Conservation (phyloP, 2,888 invertebrate genomes). For the Drosophila paramelanica region DNA sequence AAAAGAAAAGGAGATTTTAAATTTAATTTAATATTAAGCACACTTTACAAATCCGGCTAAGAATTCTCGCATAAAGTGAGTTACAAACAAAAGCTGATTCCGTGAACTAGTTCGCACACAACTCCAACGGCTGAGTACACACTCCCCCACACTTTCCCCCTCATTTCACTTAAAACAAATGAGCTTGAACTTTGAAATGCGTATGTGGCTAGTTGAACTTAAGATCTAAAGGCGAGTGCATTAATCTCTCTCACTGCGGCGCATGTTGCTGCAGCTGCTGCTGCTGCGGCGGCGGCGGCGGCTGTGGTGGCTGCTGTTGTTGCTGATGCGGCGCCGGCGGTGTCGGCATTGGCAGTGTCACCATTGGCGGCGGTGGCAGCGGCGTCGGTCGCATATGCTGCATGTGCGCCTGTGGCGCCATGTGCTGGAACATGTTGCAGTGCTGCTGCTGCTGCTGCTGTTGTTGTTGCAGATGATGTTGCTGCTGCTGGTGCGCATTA, state of each 20-base stretch:
- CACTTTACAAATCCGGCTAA: background rate
- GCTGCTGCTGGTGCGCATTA: slow-evolving; percentile 72
- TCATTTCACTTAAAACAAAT: slow-evolving; percentile 19
- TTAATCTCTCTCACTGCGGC: slow-evolving; percentile 38
- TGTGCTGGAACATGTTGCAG: slow-evolving; percentile 83
- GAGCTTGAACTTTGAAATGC: slow-evolving; percentile 48
- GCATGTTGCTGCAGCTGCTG: slow-evolving; percentile 55
- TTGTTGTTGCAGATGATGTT: slow-evolving; percentile 62
- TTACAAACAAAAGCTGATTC: background rate
- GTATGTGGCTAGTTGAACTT: slow-evolving; percentile 73
- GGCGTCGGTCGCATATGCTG: slow-evolving; percentile 80
- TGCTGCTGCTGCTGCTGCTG: slow-evolving; percentile 79
- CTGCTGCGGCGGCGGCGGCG: slow-evolving; percentile 47
- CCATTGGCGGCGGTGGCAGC: slow-evolving; percentile 70
- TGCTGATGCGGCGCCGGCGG: slow-evolving; percentile 61
- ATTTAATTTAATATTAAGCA: slow-evolving; percentile 2
- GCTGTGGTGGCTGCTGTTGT: slow-evolving; percentile 49
- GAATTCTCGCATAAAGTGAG: slow-evolving; percentile 1
- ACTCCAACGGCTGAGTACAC: slow-evolving; percentile 19
- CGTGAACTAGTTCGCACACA: slow-evolving; percentile 33
- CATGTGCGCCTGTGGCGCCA: slow-evolving; percentile 83
- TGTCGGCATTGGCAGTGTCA: slow-evolving; percentile 61
- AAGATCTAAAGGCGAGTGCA: slow-evolving; percentile 59
- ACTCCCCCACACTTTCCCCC: slow-evolving; percentile 1
- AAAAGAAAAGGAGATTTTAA: background rate